Evolutionary conservation across 2,888 invertebrate species (phyloP).

Genomic region (Pyrocoelia pectoralis): DNA sequence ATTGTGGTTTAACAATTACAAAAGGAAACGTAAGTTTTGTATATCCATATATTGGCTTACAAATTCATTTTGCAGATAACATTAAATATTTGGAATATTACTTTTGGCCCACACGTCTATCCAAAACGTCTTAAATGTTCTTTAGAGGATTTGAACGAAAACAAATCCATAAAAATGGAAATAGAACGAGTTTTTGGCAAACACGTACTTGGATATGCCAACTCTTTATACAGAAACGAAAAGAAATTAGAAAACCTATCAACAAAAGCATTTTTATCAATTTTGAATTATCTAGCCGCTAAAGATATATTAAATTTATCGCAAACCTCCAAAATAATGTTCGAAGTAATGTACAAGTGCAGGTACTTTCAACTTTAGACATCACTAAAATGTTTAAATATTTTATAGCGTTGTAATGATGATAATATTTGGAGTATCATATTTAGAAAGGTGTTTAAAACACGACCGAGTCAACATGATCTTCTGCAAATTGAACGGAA

Average conservation of each 20-base stretch:
- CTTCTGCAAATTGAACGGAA: conserved; percentile 13
- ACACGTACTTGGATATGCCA: conserved; percentile 35
- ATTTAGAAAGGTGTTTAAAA: conserved; percentile 36
- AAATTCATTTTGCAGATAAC: conserved; percentile 39
- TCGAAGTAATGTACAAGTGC: conserved; percentile 41
- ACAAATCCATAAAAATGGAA: conserved; percentile 47
- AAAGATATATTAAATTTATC: conserved; percentile 45
- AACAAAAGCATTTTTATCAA: conserved; percentile 46
- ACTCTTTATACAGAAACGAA: conserved; percentile 36
- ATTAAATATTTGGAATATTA: conserved; percentile 49
- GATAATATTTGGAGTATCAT: conserved; percentile 42
- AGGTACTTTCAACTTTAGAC: conserved; percentile 17
- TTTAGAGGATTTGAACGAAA: conserved; percentile 45
- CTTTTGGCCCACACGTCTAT: conserved; percentile 47
- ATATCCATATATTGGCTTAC: no score
- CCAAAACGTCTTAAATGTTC: conserved; percentile 42
- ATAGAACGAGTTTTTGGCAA: conserved; percentile 47
- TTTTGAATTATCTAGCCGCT: conserved; percentile 43
- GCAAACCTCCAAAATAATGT: conserved; percentile 48
- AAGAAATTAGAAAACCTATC: conserved; percentile 42
- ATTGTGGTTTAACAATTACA: conserved; percentile 53
- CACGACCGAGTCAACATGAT: conserved; percentile 26
- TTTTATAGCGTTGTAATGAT: conserved; percentile 41
- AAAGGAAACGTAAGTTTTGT: conserved; percentile 47
- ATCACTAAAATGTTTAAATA: conserved; percentile 2